Evolutionary conservation across 1,140 invertebrate genomes (phyloP).

Genomic region (Ostrea edulis): DNA sequence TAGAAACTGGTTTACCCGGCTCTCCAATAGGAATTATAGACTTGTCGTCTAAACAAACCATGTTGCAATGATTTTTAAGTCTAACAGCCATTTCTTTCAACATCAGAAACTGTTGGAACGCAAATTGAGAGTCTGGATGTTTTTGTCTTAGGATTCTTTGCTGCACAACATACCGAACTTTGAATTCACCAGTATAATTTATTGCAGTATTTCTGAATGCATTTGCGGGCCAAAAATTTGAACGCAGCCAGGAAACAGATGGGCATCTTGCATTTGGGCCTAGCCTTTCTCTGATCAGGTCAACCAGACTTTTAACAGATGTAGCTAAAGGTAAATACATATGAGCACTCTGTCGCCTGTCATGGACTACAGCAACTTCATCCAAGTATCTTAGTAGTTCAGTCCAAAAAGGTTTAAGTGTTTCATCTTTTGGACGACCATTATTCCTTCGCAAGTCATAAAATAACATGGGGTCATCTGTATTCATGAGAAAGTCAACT

Average conservation of each 20-base stretch:
- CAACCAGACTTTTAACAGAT: too few species aligned
- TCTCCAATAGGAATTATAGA: constrained; percentile 56
- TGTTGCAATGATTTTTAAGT: not conserved
- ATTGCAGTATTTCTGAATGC: not conserved
- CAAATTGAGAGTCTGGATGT: not conserved
- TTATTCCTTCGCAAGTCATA: constrained; percentile 55
- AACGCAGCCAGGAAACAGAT: too few species aligned
- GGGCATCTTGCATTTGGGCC: too few species aligned
- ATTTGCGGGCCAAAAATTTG: too few species aligned
- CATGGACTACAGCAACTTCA: constrained; percentile 28
- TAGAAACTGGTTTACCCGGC: constrained; percentile 41
- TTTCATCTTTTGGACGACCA: constrained; percentile 40
- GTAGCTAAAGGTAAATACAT: too few species aligned
- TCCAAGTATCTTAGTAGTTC: constrained; percentile 20
- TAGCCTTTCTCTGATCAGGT: not conserved
- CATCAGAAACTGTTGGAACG: not conserved
- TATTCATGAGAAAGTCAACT: constrained; percentile 26
- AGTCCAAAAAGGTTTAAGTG: constrained; percentile 42
- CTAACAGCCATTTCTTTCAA: constrained; percentile 48
- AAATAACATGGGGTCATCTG: constrained; percentile 46
- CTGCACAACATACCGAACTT: not conserved
- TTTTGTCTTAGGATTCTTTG: not conserved
- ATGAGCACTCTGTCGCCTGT: constrained; percentile 22
- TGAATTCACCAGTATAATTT: not conserved
- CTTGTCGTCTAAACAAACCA: constrained; percentile 61